phyloP scores from a whole-genome alignment of 1,140 invertebrate genomes.

The Pseudomyrmex flavicornis region DNA sequence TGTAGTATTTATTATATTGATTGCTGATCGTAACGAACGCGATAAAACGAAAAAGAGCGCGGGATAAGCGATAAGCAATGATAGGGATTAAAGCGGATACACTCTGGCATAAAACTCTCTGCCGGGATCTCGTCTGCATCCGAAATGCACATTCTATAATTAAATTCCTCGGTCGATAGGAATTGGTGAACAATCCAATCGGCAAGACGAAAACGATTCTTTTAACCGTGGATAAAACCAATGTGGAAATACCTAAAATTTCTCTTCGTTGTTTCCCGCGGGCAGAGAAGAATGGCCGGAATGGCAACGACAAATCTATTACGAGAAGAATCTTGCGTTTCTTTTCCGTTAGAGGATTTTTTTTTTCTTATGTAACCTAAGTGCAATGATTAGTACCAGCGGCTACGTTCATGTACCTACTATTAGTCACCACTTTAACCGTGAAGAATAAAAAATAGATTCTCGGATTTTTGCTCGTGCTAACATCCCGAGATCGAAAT shows the following conservation, averaged over 20 bases:
- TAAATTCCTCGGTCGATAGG: slow-evolving; percentile 50
- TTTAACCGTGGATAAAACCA: slow-evolving; percentile 43
- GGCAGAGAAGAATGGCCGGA: slow-evolving; percentile 28
- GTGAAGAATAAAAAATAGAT: not conserved
- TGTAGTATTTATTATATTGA: not conserved
- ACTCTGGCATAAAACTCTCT: slow-evolving; percentile 44
- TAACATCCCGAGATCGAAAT: not conserved
- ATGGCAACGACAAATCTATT: slow-evolving; percentile 52
- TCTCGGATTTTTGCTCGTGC: not conserved
- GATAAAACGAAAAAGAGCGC: not conserved
- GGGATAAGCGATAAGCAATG: slow-evolving; percentile 30
- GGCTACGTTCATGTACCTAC: not conserved
- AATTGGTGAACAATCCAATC: slow-evolving; percentile 37
- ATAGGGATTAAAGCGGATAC: slow-evolving; percentile 43
- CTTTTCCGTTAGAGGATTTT: not conserved
- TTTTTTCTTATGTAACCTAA: slow-evolving; percentile 1
- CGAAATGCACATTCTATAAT: slow-evolving; percentile 52
- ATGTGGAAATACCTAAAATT: slow-evolving; percentile 51
- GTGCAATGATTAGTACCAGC: slow-evolving; percentile 15
- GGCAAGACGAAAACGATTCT: slow-evolving; percentile 38
- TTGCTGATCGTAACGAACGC: not conserved
- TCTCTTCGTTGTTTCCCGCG: slow-evolving; percentile 27
- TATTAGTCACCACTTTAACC: not conserved
- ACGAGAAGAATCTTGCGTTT: slow-evolving; percentile 20
- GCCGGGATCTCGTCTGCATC: slow-evolving; percentile 4